Evolutionary conservation across 2,113 vertebrate species (phyloP).

Genomic region (Ovibos moschatus): DNA sequence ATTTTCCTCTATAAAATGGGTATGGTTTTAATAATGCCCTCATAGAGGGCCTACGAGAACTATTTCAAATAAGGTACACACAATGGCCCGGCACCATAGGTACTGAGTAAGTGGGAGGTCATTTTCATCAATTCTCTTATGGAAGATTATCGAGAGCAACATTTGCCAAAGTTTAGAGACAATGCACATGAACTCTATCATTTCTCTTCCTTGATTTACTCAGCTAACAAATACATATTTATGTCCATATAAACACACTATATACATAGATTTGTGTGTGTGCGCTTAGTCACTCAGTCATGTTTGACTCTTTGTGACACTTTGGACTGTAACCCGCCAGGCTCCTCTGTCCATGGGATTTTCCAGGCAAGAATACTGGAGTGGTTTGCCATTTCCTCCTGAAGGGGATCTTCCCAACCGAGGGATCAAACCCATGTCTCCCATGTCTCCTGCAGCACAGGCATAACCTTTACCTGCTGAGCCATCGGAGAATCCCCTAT

Average conservation of each 20-base stretch:
- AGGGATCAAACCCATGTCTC: not conserved
- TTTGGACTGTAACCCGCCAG: not conserved
- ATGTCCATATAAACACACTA: not conserved
- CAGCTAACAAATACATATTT: not conserved
- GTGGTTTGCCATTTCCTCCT: not conserved
- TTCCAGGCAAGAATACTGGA: not conserved
- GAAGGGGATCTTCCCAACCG: not conserved
- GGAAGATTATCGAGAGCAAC: not conserved
- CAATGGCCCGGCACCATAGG: not conserved
- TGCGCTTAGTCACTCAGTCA: not conserved
- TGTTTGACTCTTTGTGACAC: not conserved
- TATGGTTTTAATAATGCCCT: not conserved
- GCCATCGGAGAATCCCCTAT: not conserved
- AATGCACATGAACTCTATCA: not conserved
- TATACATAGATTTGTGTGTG: not conserved
- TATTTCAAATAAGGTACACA: not conserved
- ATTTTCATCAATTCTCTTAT: not conserved
- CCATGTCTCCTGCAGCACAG: not conserved
- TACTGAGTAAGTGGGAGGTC: not conserved
- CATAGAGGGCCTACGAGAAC: not conserved
- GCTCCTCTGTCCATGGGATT: not conserved
- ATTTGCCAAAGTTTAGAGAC: not conserved
- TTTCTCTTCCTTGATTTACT: not conserved
- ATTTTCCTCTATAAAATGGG: not conserved
- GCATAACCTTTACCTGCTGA: not conserved